A percentile compares a stretch with the other conserved stretches of the same genome.
These are phyloP conservation scores for Odontomyia ornata DNA, from an alignment of 2,888 invertebrate species.

Conservation along the genomic window DNA sequence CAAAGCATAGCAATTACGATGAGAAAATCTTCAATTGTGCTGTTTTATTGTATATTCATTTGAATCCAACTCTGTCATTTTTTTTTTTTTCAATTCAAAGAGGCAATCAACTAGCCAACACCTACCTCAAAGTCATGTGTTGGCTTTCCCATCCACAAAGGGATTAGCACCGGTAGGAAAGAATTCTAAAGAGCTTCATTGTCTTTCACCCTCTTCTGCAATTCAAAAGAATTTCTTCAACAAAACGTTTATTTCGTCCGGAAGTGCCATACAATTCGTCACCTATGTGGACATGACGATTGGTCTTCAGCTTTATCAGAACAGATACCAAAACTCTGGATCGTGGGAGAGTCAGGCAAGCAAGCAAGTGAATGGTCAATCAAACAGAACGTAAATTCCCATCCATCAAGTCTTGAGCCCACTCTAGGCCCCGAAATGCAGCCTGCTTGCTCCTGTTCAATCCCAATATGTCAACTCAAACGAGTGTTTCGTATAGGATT, in stretches of 20 bases:
- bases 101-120: no score
- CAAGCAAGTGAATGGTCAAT: conserved; percentile 25
- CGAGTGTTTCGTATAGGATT: not conserved
- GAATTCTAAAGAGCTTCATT: conserved; percentile 5
- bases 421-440: not conserved
- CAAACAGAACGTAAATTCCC: conserved; percentile 30
- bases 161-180: conserved; percentile 6
- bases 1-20: no score
- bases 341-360: conserved; percentile 4
- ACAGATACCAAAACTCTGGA: not conserved
- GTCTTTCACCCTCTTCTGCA: not conserved
- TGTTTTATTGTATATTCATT: no score
- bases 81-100: no score
- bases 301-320: conserved; percentile 9
- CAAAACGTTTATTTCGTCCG: conserved; percentile 32
- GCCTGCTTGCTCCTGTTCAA: not conserved
- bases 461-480: not conserved
- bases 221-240: conserved; percentile 21
- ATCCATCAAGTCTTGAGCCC: not conserved
- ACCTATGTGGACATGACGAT: conserved; percentile 11
- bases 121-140: not conserved
- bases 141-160: not conserved
- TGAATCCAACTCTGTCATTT: no score
- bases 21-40: no score
- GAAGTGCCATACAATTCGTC: conserved; percentile 21